Evolutionary conservation across 2,888 invertebrate species (phyloP).

Genomic region (Thereva nobilitata): DNA sequence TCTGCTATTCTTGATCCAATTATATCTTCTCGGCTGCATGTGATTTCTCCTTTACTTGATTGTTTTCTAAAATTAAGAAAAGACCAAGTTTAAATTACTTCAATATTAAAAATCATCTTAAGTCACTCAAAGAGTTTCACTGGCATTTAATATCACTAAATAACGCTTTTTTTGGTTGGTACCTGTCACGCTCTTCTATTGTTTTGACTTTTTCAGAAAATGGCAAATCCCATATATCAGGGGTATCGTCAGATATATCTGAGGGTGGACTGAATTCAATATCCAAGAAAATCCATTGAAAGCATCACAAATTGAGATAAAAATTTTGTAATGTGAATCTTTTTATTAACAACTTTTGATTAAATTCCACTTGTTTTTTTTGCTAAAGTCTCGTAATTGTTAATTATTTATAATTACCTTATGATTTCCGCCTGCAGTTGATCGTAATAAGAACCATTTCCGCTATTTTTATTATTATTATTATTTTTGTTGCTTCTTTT

Average conservation of each 20-base stretch:
- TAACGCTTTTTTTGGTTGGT: no score
- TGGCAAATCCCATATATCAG: slow-evolving; percentile 66
- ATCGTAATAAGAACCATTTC: slow-evolving; percentile 50
- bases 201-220: slow-evolving; percentile 56
- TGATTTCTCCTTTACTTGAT: slow-evolving; percentile 23
- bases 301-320: slow-evolving; percentile 12
- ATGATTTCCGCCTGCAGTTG: slow-evolving; percentile 57
- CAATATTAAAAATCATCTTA: neutral
- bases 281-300: neutral
- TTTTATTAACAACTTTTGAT: neutral
- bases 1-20: slow-evolving; percentile 33
- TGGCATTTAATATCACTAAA: no score
- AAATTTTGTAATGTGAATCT: slow-evolving; percentile 23
- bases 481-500: slow-evolving; percentile 4
- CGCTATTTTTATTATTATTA: neutral
- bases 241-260: slow-evolving; percentile 51
- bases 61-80: slow-evolving; percentile 30
- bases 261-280: slow-evolving; percentile 59
- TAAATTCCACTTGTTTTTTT: no score
- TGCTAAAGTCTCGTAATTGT: no score
- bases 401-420: slow-evolving; percentile 52
- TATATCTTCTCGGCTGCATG: slow-evolving; percentile 38
- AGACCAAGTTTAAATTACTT: neutral
- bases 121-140: neutral
- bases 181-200: slow-evolving; percentile 46